Percentiles rank a stretch among this genome's conserved stretches.
Conservation (phyloP, 1,140 invertebrate species). For the Drosophila willistoni region DNA sequence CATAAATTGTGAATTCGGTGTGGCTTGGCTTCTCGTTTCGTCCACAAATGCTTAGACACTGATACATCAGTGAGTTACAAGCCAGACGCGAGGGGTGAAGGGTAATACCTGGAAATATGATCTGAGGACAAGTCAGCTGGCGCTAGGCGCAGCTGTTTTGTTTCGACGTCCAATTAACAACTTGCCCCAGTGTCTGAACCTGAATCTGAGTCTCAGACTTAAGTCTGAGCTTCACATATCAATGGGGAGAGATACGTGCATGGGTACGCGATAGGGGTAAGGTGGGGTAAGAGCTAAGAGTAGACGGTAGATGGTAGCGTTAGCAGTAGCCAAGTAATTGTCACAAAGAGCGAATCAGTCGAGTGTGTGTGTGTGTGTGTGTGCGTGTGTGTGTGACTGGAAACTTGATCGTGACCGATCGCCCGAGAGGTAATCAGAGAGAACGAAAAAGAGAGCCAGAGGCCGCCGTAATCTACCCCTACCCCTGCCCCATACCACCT, state of each 20-base stretch:
- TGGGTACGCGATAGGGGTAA: not conserved
- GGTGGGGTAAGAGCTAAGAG: too few species aligned
- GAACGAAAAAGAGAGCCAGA: not conserved
- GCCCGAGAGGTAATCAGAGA: constrained; percentile 7
- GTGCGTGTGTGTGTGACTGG: constrained; percentile 11
- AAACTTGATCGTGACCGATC: constrained; percentile 62
- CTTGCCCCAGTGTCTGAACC: constrained; percentile 31
- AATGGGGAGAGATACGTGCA: constrained; percentile 19
- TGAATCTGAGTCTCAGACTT: constrained; percentile 16
- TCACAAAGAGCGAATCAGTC: constrained; percentile 11
- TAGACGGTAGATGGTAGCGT: constrained; percentile 16
- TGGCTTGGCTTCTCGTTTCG: not conserved
- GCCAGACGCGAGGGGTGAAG: not conserved
- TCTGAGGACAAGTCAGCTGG: constrained; percentile 70
- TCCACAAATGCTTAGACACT: constrained; percentile 8
- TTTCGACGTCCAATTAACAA: constrained; percentile 69
- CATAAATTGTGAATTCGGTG: not conserved
- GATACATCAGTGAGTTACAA: constrained; percentile 10
- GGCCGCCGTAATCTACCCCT: constrained; percentile 10
- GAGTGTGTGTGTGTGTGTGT: not conserved
- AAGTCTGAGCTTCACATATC: constrained; percentile 46
- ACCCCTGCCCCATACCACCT: not conserved
- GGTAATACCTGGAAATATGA: constrained; percentile 50
- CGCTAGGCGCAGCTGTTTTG: constrained; percentile 74
- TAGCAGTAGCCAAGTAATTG: constrained; percentile 26